These are phyloP conservation scores for Meloidogyne chitwoodi DNA, from an alignment of 1,140 invertebrate species.

Conservation along the genomic window DNA sequence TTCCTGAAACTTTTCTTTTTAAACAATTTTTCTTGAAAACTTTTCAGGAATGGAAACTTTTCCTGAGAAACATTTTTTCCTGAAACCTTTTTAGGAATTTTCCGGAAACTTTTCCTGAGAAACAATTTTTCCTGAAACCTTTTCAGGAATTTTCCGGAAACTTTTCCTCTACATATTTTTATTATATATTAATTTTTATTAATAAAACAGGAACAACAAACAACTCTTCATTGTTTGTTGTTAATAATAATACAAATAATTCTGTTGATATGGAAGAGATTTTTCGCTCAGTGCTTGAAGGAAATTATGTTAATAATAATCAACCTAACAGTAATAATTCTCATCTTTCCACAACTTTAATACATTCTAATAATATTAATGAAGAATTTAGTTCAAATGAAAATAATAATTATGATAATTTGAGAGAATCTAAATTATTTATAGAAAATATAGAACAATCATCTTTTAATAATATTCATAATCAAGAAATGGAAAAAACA, in stretches of 20 bases:
- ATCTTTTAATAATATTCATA: neutral
- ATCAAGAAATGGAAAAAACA: neutral
- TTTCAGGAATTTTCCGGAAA: neutral
- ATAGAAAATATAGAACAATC: neutral
- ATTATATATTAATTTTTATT: neutral
- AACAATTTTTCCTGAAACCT: neutral
- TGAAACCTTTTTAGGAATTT: too few species aligned
- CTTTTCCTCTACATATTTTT: too few species aligned
- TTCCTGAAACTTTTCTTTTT: too few species aligned
- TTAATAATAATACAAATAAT: neutral
- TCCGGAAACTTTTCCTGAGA: neutral
- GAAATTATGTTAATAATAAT: neutral
- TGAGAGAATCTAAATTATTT: neutral
- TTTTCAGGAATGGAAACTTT: neutral
- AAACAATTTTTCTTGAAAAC: too few species aligned
- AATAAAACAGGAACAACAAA: neutral
- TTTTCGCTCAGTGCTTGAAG: slow-evolving; percentile 15
- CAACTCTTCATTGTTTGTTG: neutral
- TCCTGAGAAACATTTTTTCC: too few species aligned
- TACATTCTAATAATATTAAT: neutral
- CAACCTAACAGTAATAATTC: neutral
- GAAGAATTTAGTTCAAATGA: neutral
- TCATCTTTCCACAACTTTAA: neutral
- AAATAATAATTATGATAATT: neutral
- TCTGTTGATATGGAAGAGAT: neutral